A percentile compares a stretch with the other conserved stretches of the same genome.
These are phyloP conservation scores for Calephelis perditalis DNA, from an alignment of 2,888 invertebrate species.

Conservation along the genomic window DNA sequence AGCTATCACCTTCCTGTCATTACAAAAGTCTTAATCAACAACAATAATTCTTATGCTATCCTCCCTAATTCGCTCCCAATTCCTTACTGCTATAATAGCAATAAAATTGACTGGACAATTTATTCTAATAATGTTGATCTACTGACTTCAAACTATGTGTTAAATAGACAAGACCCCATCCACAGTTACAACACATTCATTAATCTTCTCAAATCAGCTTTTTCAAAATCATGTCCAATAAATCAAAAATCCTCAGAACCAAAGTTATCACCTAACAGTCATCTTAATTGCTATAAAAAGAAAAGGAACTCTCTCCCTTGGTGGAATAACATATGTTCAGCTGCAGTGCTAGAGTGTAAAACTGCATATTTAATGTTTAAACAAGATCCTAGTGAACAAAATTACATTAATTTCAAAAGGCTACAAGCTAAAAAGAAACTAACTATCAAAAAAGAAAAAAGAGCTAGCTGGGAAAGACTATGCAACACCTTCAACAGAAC, in stretches of 20 bases:
- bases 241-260: neutral
- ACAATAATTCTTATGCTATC: neutral
- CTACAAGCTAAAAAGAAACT: slow-evolving; percentile 10
- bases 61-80: neutral
- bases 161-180: neutral
- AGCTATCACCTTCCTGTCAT: slow-evolving; percentile 3
- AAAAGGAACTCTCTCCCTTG: slow-evolving; percentile 13
- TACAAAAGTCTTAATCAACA: neutral
- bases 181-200: slow-evolving; percentile 1
- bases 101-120: slow-evolving; percentile 4
- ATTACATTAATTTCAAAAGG: slow-evolving; percentile 7
- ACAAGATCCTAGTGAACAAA: slow-evolving; percentile 1
- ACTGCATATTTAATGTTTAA: slow-evolving; percentile 1
- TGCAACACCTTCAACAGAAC: slow-evolving; percentile 13
- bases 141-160: slow-evolving; percentile 2
- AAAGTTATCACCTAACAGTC: neutral
- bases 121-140: neutral
- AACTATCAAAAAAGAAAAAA: slow-evolving; percentile 5
- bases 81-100: neutral
- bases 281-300: neutral
- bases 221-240: neutral
- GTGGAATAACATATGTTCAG: slow-evolving; percentile 6
- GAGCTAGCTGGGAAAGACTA: neutral
- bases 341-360: slow-evolving; percentile 4
- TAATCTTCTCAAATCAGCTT: neutral